Evolutionary conservation across 1,140 invertebrate genomes (phyloP), one percentile per base, ranked within the genome.

Genomic region (Ptiloglossa arizonensis): DNA sequence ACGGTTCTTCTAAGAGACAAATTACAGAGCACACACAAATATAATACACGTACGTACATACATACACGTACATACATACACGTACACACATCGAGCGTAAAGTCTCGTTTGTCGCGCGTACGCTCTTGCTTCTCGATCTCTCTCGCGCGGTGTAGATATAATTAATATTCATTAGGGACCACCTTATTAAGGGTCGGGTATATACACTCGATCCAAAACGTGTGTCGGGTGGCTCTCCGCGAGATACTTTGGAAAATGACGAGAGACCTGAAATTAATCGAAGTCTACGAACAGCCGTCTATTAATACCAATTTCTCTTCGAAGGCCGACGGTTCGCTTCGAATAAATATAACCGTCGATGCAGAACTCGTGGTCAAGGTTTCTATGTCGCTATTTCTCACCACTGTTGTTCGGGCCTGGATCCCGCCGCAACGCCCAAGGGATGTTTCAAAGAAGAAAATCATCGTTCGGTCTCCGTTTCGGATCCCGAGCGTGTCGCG

Each of bases 321-420:
- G 46, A 59, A 66, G 59, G 60, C 63, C 64, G 63, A n/a, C 38
- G 22, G 15, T 63, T n/a, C 52, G 24, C 59, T 22, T 38, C 66
- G 57, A 83, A 83, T 77, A 83, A 80, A 85, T 83, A 85, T 76
- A 83, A 80, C 57, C 66, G 62, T 44, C 27, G 81, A 75, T 52
- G 60, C 60, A 41, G 56, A 56, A 50, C 82, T 71, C 68, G 52
- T 62, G 81, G 82, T 79, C 82, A 84, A 83, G 82, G 82, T 80
- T n/a, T 29, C 81, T 22, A 0, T 15, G 56, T 3, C n/a, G 15
- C 50, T 29, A 41, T 52, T 62, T 24, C 17, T 75, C n/a, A n/a
- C n/a, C n/a, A n/a, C n/a, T n/a, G n/a, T n/a, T n/a, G n/a, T n/a
- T n/a, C n/a, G n/a, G n/a, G n/a, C n/a, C n/a, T n/a, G n/a, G n/a